These are phyloP conservation scores for Calliscelio sp. DNA, from an alignment of 2,888 invertebrate species.

Conservation along the genomic window DNA sequence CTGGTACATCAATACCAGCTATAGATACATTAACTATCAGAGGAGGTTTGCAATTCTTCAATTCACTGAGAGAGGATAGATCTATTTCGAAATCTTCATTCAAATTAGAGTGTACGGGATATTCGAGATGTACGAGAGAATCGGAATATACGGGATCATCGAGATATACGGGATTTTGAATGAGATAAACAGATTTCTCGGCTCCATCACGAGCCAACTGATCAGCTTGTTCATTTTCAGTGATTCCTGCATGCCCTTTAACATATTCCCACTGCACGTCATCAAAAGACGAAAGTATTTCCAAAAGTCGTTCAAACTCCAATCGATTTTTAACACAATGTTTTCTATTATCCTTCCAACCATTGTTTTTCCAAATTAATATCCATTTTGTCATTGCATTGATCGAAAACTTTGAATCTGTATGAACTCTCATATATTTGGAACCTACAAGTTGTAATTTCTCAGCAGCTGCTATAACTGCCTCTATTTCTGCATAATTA, in stretches of 20 bases:
- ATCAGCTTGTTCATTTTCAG: slow-evolving; percentile 42
- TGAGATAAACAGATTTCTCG: not conserved
- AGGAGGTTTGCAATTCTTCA: too few relatives aligned
- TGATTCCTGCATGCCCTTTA: slow-evolving; percentile 22
- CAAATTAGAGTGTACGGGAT: too few relatives aligned
- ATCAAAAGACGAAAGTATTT: not conserved
- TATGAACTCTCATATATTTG: not conserved
- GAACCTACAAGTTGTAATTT: too few relatives aligned
- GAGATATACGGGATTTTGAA: too few relatives aligned
- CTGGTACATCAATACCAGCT: too few relatives aligned
- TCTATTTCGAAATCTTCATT: too few relatives aligned
- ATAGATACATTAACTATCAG: too few relatives aligned
- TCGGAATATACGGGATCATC: too few relatives aligned
- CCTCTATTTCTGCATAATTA: too few relatives aligned
- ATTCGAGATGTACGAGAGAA: too few relatives aligned
- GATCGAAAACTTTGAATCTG: slow-evolving; percentile 30
- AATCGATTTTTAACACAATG: not conserved
- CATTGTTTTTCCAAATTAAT: slow-evolving; percentile 8
- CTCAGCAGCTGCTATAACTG: too few relatives aligned
- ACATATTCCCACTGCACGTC: slow-evolving; percentile 23
- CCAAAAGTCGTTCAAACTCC: slow-evolving; percentile 4
- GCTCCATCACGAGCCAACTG: slow-evolving; percentile 25
- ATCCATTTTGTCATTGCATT: slow-evolving; percentile 14
- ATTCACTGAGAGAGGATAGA: too few relatives aligned
- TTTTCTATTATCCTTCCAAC: slow-evolving; percentile 19